Evolutionary conservation across 2,888 invertebrate genomes (phyloP).

Genomic region (Malthinus seriepunctatus): DNA sequence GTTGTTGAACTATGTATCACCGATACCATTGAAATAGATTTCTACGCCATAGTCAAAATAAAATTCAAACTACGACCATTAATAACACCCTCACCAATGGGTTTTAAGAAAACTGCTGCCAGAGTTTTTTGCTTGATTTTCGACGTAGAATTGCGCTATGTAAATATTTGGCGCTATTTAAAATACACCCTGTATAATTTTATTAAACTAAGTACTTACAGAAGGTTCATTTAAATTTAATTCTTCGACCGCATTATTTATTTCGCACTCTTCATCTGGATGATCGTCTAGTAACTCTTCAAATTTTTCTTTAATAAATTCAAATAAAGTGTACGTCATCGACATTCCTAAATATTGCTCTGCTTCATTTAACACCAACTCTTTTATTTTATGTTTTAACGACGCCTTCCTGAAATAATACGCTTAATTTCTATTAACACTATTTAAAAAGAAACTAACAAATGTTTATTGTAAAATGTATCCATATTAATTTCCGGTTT

Average conservation of each 20-base stretch:
- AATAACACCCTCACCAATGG: no score
- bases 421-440: no score
- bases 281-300: conserved; percentile 72
- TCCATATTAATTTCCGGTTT: conserved; percentile 83
- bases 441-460: conserved; percentile 67
- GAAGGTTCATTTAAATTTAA: conserved; percentile 56
- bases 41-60: no score
- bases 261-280: conserved; percentile 59
- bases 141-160: no score
- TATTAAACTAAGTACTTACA: conserved; percentile 16
- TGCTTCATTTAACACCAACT: conserved; percentile 69
- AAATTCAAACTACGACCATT: no score
- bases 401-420: conserved; percentile 60
- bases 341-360: conserved; percentile 86
- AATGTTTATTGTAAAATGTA: conserved; percentile 89
- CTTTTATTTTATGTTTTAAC: conserved; percentile 72
- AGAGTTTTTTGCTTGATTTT: no score
- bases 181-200: neutral
- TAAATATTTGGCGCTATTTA: no score
- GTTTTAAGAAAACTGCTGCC: no score
- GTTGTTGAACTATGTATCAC: no score
- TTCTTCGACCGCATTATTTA: conserved; percentile 59
- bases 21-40: no score
- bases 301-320: conserved; percentile 84
- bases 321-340: conserved; percentile 94